These are phyloP conservation scores for Coptodon bakossiorum DNA, from an alignment of 2,113 vertebrate genomes.

Conservation along the genomic window DNA sequence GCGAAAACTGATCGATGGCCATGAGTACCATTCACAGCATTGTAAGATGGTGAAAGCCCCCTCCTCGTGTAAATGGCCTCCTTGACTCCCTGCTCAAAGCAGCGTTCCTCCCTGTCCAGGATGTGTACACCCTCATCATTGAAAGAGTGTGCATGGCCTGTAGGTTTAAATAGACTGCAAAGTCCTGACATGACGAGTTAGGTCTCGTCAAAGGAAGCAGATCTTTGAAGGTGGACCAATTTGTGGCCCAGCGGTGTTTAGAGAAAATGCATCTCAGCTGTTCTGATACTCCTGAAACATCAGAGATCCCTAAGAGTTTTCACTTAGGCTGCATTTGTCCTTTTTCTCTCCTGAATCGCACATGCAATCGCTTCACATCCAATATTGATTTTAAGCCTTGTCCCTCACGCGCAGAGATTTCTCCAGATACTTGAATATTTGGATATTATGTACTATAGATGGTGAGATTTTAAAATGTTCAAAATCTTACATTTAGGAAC, in stretches of 20 bases:
- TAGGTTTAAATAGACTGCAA: neutral
- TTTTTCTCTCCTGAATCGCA: neutral
- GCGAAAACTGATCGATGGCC: neutral
- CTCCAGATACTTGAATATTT: neutral
- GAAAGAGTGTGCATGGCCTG: accelerated
- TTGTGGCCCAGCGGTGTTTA: neutral
- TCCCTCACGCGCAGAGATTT: accelerated
- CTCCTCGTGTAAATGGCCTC: neutral
- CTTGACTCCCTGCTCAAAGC: neutral
- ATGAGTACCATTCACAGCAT: neutral
- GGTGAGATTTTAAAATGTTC: neutral
- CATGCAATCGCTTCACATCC: neutral
- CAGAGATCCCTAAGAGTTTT: accelerated
- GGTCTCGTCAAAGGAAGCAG: accelerated
- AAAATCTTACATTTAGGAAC: neutral
- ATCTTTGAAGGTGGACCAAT: neutral
- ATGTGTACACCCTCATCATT: accelerated
- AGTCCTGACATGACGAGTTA: neutral
- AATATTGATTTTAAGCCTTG: neutral
- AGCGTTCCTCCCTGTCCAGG: too few species aligned
- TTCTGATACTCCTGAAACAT: accelerated
- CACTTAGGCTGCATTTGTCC: neutral
- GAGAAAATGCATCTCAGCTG: neutral
- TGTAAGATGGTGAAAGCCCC: neutral
- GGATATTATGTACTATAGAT: neutral